These are phyloP conservation scores for Archips xylosteana DNA, from an alignment of 2,888 invertebrate genomes.

Conservation along the genomic window DNA sequence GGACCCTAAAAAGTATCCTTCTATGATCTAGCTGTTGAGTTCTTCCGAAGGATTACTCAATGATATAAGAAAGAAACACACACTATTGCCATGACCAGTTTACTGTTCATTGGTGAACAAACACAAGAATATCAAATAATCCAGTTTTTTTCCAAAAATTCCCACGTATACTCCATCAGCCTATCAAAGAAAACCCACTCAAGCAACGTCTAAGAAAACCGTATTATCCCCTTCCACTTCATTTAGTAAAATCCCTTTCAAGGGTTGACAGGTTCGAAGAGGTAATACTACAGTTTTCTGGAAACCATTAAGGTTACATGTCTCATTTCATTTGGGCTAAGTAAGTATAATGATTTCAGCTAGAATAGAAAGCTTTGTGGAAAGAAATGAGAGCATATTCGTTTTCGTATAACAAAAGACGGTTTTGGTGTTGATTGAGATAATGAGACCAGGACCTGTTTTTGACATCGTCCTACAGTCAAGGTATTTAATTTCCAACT, in stretches of 20 bases:
- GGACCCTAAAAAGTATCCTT: too few relatives aligned
- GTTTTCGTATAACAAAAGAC: too few relatives aligned
- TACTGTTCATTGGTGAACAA: neutral
- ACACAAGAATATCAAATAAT: neutral
- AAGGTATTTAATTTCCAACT: too few relatives aligned
- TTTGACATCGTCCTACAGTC: too few relatives aligned
- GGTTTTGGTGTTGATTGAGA: too few relatives aligned
- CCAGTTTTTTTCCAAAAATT: neutral
- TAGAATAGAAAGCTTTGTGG: neutral
- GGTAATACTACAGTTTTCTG: neutral
- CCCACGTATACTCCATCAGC: neutral
- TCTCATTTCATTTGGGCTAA: neutral
- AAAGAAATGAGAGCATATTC: too few relatives aligned
- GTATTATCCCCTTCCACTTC: neutral
- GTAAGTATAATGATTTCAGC: neutral
- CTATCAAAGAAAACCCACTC: slow-evolving; percentile 2
- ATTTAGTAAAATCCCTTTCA: slow-evolving; percentile 2
- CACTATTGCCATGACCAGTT: too few relatives aligned
- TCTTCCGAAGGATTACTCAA: too few relatives aligned
- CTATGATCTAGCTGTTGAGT: too few relatives aligned
- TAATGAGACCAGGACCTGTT: neutral
- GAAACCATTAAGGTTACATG: neutral
- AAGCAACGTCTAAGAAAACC: slow-evolving; percentile 1
- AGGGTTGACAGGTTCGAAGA: neutral
- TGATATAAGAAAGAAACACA: too few relatives aligned